Evolutionary conservation across 2,113 vertebrate genomes (phyloP).

Genomic region (Aegithalos caudatus): DNA sequence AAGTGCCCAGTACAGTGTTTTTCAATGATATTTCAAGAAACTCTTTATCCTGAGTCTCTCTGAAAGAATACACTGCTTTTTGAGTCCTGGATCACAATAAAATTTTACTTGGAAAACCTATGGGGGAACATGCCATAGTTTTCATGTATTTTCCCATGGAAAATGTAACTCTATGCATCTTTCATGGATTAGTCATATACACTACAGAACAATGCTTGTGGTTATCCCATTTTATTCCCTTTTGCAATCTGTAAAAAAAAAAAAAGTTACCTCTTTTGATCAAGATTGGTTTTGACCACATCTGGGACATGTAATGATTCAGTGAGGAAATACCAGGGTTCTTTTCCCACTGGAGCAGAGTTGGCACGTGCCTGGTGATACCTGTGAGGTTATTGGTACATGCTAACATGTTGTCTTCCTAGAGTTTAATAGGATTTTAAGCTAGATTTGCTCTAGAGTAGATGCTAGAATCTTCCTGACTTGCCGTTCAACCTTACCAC

Average conservation of each 20-base stretch:
- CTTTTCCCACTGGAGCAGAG: background rate
- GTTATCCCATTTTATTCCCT: background rate
- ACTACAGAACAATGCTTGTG: background rate
- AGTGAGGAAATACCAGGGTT: background rate
- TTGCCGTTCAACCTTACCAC: background rate
- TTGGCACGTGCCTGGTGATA: rapidly evolving
- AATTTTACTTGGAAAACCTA: background rate
- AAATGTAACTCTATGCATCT: background rate
- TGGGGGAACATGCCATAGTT: background rate
- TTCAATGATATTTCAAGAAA: background rate
- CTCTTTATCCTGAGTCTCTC: background rate
- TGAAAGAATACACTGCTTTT: background rate
- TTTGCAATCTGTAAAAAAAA: background rate
- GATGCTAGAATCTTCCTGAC: background rate
- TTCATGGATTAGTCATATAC: background rate
- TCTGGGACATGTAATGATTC: background rate
- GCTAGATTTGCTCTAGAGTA: background rate
- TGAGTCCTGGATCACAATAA: background rate
- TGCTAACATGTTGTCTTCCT: background rate
- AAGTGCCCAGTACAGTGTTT: background rate
- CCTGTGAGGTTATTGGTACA: background rate
- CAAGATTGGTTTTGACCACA: background rate
- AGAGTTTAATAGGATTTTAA: background rate
- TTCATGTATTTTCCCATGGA: background rate
- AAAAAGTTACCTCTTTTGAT: background rate